These are phyloP conservation scores for Flexamia atlantica DNA, from an alignment of 2,888 invertebrate genomes.

Conservation along the genomic window DNA sequence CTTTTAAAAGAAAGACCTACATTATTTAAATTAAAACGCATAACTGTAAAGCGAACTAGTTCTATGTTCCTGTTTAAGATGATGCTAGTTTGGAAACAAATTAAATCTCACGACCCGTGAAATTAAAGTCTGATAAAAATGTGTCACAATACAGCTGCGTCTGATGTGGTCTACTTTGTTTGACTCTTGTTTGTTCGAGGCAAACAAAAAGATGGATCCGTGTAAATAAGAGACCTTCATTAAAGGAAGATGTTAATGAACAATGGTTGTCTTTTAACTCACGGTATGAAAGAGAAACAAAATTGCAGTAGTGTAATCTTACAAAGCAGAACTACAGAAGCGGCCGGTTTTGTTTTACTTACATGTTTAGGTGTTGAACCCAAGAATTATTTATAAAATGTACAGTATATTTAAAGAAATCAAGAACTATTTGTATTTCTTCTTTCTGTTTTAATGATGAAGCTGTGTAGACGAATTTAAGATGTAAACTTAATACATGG, in stretches of 20 bases:
- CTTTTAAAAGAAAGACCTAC: too few relatives aligned
- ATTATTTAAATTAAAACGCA: too few relatives aligned
- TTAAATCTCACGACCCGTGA: constrained; percentile 4
- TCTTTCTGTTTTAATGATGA: too few relatives aligned
- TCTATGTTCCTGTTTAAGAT: background rate
- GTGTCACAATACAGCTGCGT: constrained; percentile 9
- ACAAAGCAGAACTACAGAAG: background rate
- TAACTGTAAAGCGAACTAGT: background rate
- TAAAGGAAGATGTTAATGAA: constrained; percentile 3
- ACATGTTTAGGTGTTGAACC: too few relatives aligned
- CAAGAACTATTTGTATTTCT: too few relatives aligned
- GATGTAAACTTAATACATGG: too few relatives aligned
- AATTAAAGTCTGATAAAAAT: constrained; percentile 23
- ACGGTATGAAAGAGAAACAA: background rate
- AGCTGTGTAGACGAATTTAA: too few relatives aligned
- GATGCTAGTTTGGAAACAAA: background rate
- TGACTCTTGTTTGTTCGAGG: background rate
- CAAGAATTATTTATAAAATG: too few relatives aligned
- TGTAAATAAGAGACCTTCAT: constrained; percentile 16
- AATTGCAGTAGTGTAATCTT: background rate
- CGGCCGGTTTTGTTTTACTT: too few relatives aligned
- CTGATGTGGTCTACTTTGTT: background rate
- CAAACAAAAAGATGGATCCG: constrained; percentile 25
- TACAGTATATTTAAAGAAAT: too few relatives aligned
- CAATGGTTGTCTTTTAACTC: background rate